Evolutionary conservation across 2,113 vertebrate species (phyloP).

Genomic region (Colaptes auratus): DNA sequence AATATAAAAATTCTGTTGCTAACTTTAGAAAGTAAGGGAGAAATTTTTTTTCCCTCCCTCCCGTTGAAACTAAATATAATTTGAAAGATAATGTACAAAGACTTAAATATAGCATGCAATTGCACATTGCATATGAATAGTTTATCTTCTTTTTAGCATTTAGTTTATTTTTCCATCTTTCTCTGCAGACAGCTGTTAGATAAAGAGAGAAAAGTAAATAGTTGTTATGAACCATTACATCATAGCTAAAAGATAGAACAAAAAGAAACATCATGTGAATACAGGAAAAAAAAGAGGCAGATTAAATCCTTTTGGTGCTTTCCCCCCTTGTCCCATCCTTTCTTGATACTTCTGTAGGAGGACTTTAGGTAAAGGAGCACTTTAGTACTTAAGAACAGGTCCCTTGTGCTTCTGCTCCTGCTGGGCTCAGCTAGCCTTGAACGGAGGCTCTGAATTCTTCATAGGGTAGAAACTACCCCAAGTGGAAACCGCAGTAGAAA

Average conservation of each 20-base stretch:
- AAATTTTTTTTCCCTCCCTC: not conserved
- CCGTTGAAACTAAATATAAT: conserved; percentile 58
- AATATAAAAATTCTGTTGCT: conserved; percentile 28
- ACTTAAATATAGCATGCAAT: conserved; percentile 51
- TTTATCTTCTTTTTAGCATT: conserved; percentile 29
- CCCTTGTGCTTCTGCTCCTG: not conserved
- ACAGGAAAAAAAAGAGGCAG: not conserved
- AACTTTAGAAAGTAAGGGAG: conserved; percentile 54
- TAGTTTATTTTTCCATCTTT: conserved; percentile 45
- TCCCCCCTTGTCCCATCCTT: not conserved
- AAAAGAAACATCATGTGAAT: not conserved
- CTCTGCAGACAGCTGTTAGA: conserved; percentile 59
- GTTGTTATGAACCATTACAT: conserved; percentile 36
- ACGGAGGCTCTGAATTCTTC: not conserved
- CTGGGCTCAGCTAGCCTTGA: not conserved
- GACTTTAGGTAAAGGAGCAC: not conserved
- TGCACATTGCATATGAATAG: conserved; percentile 23
- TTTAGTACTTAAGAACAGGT: not conserved
- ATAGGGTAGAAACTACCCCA: rapidly evolving
- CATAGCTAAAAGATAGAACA: not conserved
- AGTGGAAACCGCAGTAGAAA: not conserved
- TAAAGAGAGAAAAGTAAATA: conserved; percentile 60
- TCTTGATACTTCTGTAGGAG: not conserved
- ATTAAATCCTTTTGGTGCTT: not conserved
- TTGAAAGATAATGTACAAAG: conserved; percentile 43